A percentile compares a stretch with the other conserved stretches of the same genome.
Conservation (phyloP, 2,888 invertebrate genomes). For the Villa cingulata region DNA sequence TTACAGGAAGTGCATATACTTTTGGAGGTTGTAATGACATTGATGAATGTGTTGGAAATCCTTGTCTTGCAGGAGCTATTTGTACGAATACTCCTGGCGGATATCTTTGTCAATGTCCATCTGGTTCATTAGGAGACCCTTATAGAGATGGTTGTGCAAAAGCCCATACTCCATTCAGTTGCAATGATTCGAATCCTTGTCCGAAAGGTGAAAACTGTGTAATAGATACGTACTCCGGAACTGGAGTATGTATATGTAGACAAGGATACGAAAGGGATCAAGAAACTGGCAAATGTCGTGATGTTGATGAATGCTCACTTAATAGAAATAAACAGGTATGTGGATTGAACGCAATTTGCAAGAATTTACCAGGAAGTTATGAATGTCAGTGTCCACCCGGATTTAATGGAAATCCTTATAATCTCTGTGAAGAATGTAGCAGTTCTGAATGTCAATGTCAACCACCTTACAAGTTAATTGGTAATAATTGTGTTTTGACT, state of each 20-base stretch:
- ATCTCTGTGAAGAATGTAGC: slow-evolving; percentile 71
- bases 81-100: slow-evolving; percentile 80
- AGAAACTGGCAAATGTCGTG: slow-evolving; percentile 62
- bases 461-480: slow-evolving; percentile 70
- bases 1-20: slow-evolving; percentile 46
- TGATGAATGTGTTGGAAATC: slow-evolving; percentile 71
- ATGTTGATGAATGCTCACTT: slow-evolving; percentile 73
- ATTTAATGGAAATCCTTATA: slow-evolving; percentile 81
- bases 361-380: slow-evolving; percentile 84
- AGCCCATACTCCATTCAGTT: slow-evolving; percentile 50
- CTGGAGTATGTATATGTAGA: slow-evolving; percentile 77
- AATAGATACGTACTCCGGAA: slow-evolving; percentile 53
- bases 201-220: slow-evolving; percentile 77
- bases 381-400: slow-evolving; percentile 83
- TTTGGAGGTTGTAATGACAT: slow-evolving; percentile 70
- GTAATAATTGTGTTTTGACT: slow-evolving; percentile 71
- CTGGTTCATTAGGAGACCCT: slow-evolving; percentile 66
- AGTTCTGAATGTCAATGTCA: slow-evolving; percentile 76
- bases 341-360: slow-evolving; percentile 79
- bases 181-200: slow-evolving; percentile 63
- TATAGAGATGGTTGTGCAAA: slow-evolving; percentile 63
- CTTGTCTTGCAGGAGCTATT: slow-evolving; percentile 72
- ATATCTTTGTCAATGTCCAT: slow-evolving; percentile 79
- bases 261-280: slow-evolving; percentile 71
- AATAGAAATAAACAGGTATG: slow-evolving; percentile 63